phyloP scores from a whole-genome alignment of 2,888 invertebrate genomes.

The Bruchidius siliquastri region DNA sequence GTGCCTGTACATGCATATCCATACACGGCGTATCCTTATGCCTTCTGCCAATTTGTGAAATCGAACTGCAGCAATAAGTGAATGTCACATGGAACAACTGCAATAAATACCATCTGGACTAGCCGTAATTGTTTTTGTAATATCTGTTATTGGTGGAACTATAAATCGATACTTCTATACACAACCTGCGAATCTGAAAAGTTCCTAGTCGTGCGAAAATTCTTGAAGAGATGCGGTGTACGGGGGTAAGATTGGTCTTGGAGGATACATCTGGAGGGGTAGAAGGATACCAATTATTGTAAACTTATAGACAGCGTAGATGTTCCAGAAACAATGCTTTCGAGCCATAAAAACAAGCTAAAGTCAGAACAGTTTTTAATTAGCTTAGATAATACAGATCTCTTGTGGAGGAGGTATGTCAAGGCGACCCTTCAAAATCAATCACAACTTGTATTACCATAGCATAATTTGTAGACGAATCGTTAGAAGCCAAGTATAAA shows the following conservation, averaged over 20 bases:
- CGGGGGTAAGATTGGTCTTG: not conserved
- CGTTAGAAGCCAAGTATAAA: no score
- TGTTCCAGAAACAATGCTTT: no score
- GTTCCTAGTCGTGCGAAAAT: not conserved
- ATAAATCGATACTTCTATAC: not conserved
- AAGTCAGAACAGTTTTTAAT: no score
- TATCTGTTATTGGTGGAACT: not conserved
- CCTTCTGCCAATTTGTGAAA: not conserved
- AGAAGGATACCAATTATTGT: no score
- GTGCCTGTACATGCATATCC: not conserved
- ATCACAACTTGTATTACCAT: no score
- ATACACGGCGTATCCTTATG: not conserved
- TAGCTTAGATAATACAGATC: no score
- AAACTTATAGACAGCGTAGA: no score
- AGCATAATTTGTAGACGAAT: no score
- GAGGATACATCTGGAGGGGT: no score
- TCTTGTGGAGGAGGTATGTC: no score
- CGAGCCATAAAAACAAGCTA: no score
- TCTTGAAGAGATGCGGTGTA: not conserved
- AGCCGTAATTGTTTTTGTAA: not conserved
- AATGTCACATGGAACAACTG: not conserved
- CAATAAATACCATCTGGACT: not conserved
- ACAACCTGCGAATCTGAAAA: not conserved
- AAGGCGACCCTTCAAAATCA: no score
- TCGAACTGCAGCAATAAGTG: not conserved